Evolutionary conservation across 2,888 invertebrate genomes (phyloP).

Genomic region (Aphrophora alni): DNA sequence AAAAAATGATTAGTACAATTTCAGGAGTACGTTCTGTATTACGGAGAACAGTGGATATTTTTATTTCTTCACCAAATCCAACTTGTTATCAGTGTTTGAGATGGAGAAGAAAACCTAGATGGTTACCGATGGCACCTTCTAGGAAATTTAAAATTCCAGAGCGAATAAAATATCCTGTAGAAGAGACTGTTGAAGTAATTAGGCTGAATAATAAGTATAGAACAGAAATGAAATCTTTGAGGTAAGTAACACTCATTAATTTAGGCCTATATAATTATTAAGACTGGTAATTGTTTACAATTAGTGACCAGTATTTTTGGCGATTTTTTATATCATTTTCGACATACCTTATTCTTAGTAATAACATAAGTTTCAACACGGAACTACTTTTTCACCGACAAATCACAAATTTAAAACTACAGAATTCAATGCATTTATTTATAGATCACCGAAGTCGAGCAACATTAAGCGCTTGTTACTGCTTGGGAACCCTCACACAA

Average conservation of each 20-base stretch:
- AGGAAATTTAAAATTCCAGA: conserved; percentile 76
- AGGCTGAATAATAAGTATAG: conserved; percentile 75
- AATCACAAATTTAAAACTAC: too few species aligned
- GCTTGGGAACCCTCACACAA: too few species aligned
- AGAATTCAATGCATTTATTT: too few species aligned
- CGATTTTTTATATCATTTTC: too few species aligned
- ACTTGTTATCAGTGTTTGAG: conserved; percentile 56
- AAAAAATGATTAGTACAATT: background rate
- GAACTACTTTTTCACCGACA: too few species aligned
- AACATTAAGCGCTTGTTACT: too few species aligned
- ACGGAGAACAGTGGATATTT: background rate
- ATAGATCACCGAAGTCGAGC: too few species aligned
- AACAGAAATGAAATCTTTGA: conserved; percentile 61
- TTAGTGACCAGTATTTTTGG: too few species aligned
- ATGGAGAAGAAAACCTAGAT: conserved; percentile 76
- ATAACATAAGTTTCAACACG: too few species aligned
- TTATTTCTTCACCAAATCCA: conserved; percentile 9
- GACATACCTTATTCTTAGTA: too few species aligned
- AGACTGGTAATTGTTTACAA: too few species aligned
- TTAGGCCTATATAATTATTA: background rate
- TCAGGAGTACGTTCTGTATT: background rate
- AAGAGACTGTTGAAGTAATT: conserved; percentile 70
- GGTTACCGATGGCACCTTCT: conserved; percentile 80
- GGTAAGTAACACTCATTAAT: conserved; percentile 56
- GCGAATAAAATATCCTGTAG: conserved; percentile 64